Evolutionary conservation across 2,888 invertebrate species (phyloP), one percentile per base, ranked within the genome.

Genomic region (Platycnemis pennipes): DNA sequence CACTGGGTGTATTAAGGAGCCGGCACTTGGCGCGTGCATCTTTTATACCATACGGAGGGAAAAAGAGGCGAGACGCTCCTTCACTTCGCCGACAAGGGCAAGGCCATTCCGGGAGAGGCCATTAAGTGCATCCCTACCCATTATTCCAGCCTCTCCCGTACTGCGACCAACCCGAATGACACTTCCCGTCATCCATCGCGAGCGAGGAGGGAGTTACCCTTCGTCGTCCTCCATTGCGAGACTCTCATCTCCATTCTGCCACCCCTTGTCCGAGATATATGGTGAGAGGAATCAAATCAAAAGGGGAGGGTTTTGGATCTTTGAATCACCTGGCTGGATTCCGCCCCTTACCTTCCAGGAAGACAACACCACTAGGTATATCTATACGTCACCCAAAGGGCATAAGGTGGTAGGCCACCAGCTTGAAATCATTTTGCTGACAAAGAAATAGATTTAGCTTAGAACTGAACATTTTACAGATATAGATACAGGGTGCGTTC

Each of bases 91-190:
- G 37, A 8, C 56, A 19, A 89, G 37, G 26, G 42, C 56, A 37
- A 3, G 56, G 56, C 89, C 49, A 22, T 63, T 63, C 22, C 63
- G 63, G 26, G 26, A 22, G 0, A 63, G 56, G 11, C 89, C 53
- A 26, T 89, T 89, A 89, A 53, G 56, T 89, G 31, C 89, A 88
- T n/a, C 63, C 63, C 46, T 87, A 0, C 45, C 26, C 87, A 45
- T 87, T 22, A n/a, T 87, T 46, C 22, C 45, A 87, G 19, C 45
- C 45, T 22, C 44, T 87, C 45, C 87, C 22, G 0, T 16, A 22
- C 56, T 56, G 22, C 22, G 5, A 5, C 22, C 56, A 22, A 16
- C 56, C 56, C 22, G 13, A 85, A 19, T 13, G 7, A 44, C n/a
- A 16, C 37, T 86, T 44, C 22, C 86, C 86, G 7, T 5, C 63